Evolutionary conservation across 2,888 invertebrate species (phyloP).

Genomic region (Cerastis leucographa): DNA sequence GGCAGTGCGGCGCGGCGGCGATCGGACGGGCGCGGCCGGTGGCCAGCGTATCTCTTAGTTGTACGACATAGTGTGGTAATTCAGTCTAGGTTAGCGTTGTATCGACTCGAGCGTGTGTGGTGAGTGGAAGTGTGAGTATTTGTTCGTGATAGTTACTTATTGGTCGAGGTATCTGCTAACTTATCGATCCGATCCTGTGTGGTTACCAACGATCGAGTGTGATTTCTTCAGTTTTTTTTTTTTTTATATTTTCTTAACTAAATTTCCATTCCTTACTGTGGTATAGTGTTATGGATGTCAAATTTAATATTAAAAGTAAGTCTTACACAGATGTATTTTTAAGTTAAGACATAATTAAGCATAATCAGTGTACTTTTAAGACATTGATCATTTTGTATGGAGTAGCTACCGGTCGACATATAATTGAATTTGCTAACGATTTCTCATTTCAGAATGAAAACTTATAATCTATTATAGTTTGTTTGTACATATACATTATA

Average conservation of each 20-base stretch:
- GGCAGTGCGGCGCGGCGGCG: slow-evolving; percentile 46
- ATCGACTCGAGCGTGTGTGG: slow-evolving; percentile 78
- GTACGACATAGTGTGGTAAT: slow-evolving; percentile 84
- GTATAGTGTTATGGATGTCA: slow-evolving; percentile 88
- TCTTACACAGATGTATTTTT: slow-evolving; percentile 85
- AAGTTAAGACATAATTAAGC: slow-evolving; percentile 88
- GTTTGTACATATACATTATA: slow-evolving; percentile 90
- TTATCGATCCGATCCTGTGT: slow-evolving; percentile 70
- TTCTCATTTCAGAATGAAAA: slow-evolving; percentile 87
- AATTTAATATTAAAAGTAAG: slow-evolving; percentile 83
- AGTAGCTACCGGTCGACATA: slow-evolving; percentile 79
- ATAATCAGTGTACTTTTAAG: slow-evolving; percentile 86
- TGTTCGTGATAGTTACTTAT: slow-evolving; percentile 77
- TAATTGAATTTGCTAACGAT: slow-evolving; percentile 86
- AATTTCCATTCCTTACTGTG: slow-evolving; percentile 90
- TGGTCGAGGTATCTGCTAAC: slow-evolving; percentile 77
- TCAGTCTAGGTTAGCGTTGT: slow-evolving; percentile 86
- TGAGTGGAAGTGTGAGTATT: slow-evolving; percentile 75
- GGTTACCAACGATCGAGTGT: slow-evolving; percentile 78
- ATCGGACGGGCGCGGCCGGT: slow-evolving; percentile 58
- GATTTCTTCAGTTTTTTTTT: slow-evolving; percentile 82
- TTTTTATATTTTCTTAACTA: slow-evolving; percentile 80
- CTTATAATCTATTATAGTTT: slow-evolving; percentile 89
- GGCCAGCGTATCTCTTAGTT: slow-evolving; percentile 73
- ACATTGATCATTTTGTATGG: slow-evolving; percentile 82